A percentile compares a stretch with the other conserved stretches of the same genome.
Evolutionary conservation across 1,140 invertebrate genomes (phyloP).

Genomic region (Megalonaias nervosa): DNA sequence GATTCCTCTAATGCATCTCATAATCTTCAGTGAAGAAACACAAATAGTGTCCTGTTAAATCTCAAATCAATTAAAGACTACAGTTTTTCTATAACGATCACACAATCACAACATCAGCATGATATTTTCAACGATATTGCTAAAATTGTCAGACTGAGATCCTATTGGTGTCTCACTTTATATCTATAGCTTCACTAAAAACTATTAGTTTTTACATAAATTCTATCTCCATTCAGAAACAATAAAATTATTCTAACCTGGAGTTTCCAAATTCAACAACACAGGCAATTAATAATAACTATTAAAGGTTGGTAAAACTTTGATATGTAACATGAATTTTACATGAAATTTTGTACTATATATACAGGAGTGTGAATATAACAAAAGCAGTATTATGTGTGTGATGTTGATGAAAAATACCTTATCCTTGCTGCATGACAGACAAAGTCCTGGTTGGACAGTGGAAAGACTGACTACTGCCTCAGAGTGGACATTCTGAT

Average conservation of each 20-base stretch:
- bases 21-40: too few relatives aligned
- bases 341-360: too few relatives aligned
- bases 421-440: constrained; percentile 66
- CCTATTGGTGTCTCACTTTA: neutral
- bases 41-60: too few relatives aligned
- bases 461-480: constrained; percentile 56
- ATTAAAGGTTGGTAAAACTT: too few relatives aligned
- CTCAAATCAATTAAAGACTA: too few relatives aligned
- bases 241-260: neutral
- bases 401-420: constrained; percentile 24
- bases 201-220: neutral
- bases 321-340: too few relatives aligned
- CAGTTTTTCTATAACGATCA: too few relatives aligned
- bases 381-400: neutral
- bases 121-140: too few relatives aligned
- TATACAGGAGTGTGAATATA: neutral
- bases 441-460: constrained; percentile 53
- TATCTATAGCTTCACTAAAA: neutral
- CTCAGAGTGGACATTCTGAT: constrained; percentile 47
- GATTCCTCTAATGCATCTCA: too few relatives aligned
- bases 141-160: too few relatives aligned
- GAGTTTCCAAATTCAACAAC: neutral
- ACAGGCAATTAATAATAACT: neutral
- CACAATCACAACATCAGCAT: too few relatives aligned
- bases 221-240: neutral